Conservation (phyloP, 1,140 invertebrate genomes). For the Penaeus chinensis region DNA sequence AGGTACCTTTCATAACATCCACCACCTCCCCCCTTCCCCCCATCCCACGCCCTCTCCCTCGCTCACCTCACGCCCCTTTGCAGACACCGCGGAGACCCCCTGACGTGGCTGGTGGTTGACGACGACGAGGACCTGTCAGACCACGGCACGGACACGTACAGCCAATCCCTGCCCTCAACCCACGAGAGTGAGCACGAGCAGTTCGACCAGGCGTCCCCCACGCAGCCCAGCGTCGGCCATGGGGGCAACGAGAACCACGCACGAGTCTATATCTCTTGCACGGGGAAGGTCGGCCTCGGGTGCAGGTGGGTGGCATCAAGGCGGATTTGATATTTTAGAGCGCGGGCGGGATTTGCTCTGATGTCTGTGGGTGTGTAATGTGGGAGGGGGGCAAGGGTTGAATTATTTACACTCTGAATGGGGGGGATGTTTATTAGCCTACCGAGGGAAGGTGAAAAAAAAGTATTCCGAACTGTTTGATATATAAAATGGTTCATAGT, state of each 20-base stretch:
- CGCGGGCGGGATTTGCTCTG: no score
- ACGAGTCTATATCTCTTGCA: conserved; percentile 30
- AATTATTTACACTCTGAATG: no score
- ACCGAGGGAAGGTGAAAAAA: no score
- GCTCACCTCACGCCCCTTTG: conserved; percentile 38
- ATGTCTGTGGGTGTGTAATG: background rate
- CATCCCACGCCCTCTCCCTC: background rate
- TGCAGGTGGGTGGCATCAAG: conserved; percentile 65
- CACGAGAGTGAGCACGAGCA: conserved; percentile 37
- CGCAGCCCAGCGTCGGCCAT: background rate
- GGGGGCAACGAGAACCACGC: conserved; percentile 31
- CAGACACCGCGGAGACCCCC: conserved; percentile 77
- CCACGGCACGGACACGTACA: conserved; percentile 44
- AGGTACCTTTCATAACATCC: no score
- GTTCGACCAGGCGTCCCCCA: background rate
- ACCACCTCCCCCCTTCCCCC: background rate
- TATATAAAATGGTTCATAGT: background rate
- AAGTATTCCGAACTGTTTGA: background rate
- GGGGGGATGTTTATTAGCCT: no score
- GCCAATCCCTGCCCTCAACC: conserved; percentile 65
- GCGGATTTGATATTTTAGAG: no score
- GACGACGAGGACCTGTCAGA: conserved; percentile 56
- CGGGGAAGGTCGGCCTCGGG: conserved; percentile 66
- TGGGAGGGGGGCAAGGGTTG: background rate
- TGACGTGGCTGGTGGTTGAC: conserved; percentile 82